phyloP scores from a whole-genome alignment of 2,797 vertebrate genomes.

The Hypotaenidia philippensis region DNA sequence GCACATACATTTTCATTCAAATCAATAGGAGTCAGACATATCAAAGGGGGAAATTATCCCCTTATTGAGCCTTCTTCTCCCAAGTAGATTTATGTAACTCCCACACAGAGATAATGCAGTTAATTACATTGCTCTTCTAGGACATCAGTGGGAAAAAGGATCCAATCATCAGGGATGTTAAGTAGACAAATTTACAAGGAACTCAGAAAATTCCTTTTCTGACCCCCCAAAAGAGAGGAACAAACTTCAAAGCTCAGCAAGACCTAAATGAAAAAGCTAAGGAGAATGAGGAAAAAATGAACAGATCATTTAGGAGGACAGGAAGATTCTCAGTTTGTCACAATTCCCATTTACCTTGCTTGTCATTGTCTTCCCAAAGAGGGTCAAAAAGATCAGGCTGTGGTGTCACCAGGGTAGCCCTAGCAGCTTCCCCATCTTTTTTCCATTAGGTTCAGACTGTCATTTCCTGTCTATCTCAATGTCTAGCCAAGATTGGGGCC shows the following conservation, averaged over 20 bases:
- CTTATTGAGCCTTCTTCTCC: slow-evolving; percentile 50
- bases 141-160: slow-evolving; percentile 10
- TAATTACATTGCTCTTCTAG: slow-evolving; percentile 31
- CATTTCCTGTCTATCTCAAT: background rate
- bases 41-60: slow-evolving; percentile 63
- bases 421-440: background rate
- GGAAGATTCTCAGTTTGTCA: background rate
- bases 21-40: slow-evolving; percentile 56
- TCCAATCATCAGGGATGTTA: background rate
- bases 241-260: background rate
- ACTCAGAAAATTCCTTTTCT: background rate
- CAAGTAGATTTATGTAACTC: slow-evolving; percentile 55
- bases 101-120: slow-evolving; percentile 35
- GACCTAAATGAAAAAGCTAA: background rate
- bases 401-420: background rate
- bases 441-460: background rate
- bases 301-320: background rate
- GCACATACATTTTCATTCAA: slow-evolving; percentile 49
- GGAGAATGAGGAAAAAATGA: background rate
- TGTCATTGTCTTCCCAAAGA: background rate
- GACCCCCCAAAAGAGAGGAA: background rate
- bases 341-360: background rate
- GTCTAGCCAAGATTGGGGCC: background rate
- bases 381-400: background rate
- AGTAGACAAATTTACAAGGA: background rate